Evolutionary conservation across 2,888 invertebrate species (phyloP).

Genomic region (Pterobdella sp.): DNA sequence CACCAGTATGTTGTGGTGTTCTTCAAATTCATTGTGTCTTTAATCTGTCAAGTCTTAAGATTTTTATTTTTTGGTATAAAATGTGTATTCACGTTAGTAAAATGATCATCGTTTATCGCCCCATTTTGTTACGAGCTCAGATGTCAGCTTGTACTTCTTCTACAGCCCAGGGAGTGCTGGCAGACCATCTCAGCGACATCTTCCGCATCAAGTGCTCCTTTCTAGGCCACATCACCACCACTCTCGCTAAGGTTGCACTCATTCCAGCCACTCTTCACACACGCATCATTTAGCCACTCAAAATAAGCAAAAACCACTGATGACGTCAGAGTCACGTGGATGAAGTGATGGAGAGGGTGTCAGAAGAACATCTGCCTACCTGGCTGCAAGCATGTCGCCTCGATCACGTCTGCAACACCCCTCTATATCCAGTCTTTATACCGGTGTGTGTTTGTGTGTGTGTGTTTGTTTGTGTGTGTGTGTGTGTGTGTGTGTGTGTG

Average conservation of each 20-base stretch:
- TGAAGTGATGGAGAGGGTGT: conserved; percentile 76
- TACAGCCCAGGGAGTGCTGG: not conserved
- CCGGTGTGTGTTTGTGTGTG: not conserved
- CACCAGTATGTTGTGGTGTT: conserved; percentile 6
- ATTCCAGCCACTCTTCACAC: not conserved
- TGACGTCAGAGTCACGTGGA: conserved; percentile 65
- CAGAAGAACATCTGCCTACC: conserved; percentile 82
- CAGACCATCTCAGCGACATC: conserved; percentile 9
- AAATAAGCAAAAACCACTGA: not conserved
- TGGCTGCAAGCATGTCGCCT: conserved; percentile 79
- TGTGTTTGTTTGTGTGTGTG: not conserved
- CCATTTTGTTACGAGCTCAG: no score
- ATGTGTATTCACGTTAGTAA: no score
- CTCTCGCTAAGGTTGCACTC: not conserved
- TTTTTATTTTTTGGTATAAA: no score
- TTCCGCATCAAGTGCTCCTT: not conserved
- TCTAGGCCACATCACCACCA: conserved; percentile 11
- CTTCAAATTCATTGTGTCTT: no score
- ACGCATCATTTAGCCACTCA: not conserved
- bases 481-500: not conserved
- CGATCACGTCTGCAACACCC: conserved; percentile 71
- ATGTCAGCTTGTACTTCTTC: no score
- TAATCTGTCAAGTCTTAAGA: no score
- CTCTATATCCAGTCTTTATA: conserved; percentile 63
- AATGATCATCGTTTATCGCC: no score